Percentiles rank a stretch among this genome's conserved stretches.
These are phyloP conservation scores for Labroides dimidiatus DNA, from an alignment of 2,797 vertebrate genomes.

Conservation along the genomic window DNA sequence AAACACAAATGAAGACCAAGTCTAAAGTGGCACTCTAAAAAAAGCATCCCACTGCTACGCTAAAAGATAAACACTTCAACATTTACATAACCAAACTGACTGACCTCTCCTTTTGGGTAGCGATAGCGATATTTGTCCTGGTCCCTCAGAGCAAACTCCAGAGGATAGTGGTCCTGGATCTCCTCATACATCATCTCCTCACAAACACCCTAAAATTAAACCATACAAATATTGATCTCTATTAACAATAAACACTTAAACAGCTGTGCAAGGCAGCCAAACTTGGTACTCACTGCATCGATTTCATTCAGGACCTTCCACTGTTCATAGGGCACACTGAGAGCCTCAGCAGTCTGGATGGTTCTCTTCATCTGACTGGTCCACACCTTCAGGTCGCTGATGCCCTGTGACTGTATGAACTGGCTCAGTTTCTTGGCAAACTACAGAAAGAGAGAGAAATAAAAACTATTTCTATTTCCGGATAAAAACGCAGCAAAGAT, in stretches of 20 bases:
- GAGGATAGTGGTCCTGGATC: constrained; percentile 92
- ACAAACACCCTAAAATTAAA: constrained; percentile 90
- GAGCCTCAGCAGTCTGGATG: constrained; percentile 96
- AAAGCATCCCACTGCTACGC: background rate
- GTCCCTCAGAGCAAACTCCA: constrained; percentile 97
- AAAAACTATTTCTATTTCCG: background rate
- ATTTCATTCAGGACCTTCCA: constrained; percentile 99
- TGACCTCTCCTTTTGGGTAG: constrained; percentile 98
- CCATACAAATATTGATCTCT: constrained; percentile 18
- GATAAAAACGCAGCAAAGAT: background rate
- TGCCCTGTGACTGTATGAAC: constrained; percentile 92
- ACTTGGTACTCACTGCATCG: constrained; percentile 88
- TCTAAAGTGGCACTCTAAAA: background rate
- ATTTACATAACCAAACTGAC: constrained; percentile 21
- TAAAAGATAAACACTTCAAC: background rate
- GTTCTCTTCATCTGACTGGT: constrained; percentile 99
- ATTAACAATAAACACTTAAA: background rate
- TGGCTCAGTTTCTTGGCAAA: constrained; percentile 90
- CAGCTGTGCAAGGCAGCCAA: too few relatives aligned
- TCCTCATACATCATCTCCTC: constrained; percentile 99
- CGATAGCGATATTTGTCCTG: constrained; percentile 99
- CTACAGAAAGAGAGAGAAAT: constrained; percentile 71
- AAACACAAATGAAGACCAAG: background rate
- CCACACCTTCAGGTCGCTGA: constrained; percentile 97
- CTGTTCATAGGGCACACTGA: constrained; percentile 95